These are phyloP conservation scores for Amphiprion percula DNA, from an alignment of 2,113 vertebrate species.

Conservation along the genomic window DNA sequence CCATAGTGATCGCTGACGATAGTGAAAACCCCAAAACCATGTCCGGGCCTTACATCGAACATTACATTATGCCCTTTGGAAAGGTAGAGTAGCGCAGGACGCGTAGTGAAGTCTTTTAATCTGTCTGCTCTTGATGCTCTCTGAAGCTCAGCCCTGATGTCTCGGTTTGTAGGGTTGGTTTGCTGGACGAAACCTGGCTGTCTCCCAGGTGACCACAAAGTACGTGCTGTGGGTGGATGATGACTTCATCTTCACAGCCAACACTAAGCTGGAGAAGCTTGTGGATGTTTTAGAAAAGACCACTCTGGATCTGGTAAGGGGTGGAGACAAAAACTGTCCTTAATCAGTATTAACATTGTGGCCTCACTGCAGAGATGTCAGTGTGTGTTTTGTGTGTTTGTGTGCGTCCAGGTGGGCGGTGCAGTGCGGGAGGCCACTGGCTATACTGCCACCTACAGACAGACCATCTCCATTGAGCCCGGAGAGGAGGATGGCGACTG, in stretches of 20 bases:
- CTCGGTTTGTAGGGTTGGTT: constrained; percentile 89
- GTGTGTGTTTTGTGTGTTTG: constrained; percentile 22
- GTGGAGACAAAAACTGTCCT: neutral
- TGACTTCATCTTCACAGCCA: constrained; percentile 91
- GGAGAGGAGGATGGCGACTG: constrained; percentile 91
- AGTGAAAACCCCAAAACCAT: constrained; percentile 87
- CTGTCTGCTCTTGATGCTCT: neutral
- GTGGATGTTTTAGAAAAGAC: constrained; percentile 92
- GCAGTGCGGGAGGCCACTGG: constrained; percentile 91
- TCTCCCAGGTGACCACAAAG: constrained; percentile 93
- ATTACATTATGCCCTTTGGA: constrained; percentile 95
- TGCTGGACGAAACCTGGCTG: constrained; percentile 91
- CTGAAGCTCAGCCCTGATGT: constrained; percentile 8
- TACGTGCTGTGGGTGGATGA: constrained; percentile 95
- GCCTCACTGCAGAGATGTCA: neutral
- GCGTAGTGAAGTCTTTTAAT: neutral
- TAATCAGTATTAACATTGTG: too few relatives aligned
- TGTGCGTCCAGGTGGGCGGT: constrained; percentile 88
- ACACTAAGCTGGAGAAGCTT: constrained; percentile 90
- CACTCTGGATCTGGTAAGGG: constrained; percentile 89
- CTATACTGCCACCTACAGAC: constrained; percentile 90
- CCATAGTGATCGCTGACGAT: constrained; percentile 92
- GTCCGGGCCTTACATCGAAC: constrained; percentile 88
- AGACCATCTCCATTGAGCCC: constrained; percentile 87
- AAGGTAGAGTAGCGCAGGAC: constrained; percentile 82